These are phyloP conservation scores for Myotis myotis DNA, from an alignment of 2,797 vertebrate species.

Conservation along the genomic window DNA sequence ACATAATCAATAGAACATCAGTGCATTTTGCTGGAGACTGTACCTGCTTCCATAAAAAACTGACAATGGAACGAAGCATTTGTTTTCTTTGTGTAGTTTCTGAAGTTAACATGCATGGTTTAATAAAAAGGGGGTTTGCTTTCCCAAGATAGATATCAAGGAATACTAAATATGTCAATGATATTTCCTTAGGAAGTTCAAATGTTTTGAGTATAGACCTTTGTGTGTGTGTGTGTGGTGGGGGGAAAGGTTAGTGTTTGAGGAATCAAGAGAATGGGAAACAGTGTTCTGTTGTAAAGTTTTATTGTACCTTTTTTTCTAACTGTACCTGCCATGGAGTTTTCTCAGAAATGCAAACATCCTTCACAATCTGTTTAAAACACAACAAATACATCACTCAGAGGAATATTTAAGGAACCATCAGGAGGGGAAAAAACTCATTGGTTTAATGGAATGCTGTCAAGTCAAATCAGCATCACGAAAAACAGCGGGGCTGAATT, in stretches of 20 bases:
- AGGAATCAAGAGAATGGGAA: conserved; percentile 68
- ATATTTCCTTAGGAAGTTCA: conserved; percentile 81
- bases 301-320: conserved; percentile 69
- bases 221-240: not conserved
- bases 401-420: conserved; percentile 86
- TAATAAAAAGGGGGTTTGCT: conserved; percentile 77
- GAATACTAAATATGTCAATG: conserved; percentile 78
- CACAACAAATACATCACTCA: conserved; percentile 86
- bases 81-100: conserved; percentile 73
- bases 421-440: conserved; percentile 85
- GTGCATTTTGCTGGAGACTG: not conserved
- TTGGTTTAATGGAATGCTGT: conserved; percentile 92
- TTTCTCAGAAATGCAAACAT: conserved; percentile 85
- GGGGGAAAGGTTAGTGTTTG: not conserved
- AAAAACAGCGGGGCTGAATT: conserved; percentile 87
- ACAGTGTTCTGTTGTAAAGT: conserved; percentile 53
- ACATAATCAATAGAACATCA: conserved; percentile 22
- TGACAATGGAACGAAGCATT: conserved; percentile 60
- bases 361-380: conserved; percentile 85
- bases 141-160: conserved; percentile 79
- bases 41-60: conserved; percentile 54
- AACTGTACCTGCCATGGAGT: conserved; percentile 76
- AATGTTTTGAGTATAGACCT: conserved; percentile 74
- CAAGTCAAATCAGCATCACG: conserved; percentile 89
- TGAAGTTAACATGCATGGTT: conserved; percentile 75